Evolutionary conservation across 1,140 invertebrate genomes (phyloP).

Genomic region (Lasaia peninsularis): DNA sequence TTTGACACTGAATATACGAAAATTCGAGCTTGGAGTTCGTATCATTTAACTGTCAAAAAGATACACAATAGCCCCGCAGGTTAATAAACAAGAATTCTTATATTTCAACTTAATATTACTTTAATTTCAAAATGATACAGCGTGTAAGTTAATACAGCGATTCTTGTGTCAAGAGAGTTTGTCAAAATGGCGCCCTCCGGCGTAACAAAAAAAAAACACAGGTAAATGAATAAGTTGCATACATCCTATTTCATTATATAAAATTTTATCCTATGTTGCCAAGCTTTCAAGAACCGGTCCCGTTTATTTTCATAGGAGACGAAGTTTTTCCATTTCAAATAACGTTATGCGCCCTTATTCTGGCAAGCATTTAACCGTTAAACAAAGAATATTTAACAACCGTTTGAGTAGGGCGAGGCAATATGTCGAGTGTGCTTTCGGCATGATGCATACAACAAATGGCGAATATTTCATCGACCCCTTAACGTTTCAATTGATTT

Average conservation of each 20-base stretch:
- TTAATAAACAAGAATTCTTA: slow-evolving; percentile 42
- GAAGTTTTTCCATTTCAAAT: slow-evolving; percentile 67
- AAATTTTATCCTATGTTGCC: too few relatives aligned
- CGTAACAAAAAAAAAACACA: too few relatives aligned
- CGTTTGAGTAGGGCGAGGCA: slow-evolving; percentile 53
- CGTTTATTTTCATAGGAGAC: slow-evolving; percentile 56
- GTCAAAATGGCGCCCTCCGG: too few relatives aligned
- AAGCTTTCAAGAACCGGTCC: slow-evolving; percentile 28
- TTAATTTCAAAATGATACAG: too few relatives aligned
- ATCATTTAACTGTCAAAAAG: too few relatives aligned
- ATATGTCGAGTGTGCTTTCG: slow-evolving; percentile 68
- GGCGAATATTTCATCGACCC: slow-evolving; percentile 32
- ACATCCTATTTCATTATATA: too few relatives aligned
- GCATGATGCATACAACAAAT: slow-evolving; percentile 61
- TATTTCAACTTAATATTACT: slow-evolving; percentile 34
- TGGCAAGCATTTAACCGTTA: slow-evolving; percentile 35
- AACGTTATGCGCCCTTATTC: slow-evolving; percentile 66
- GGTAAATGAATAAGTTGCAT: too few relatives aligned
- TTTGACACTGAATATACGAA: slow-evolving; percentile 41
- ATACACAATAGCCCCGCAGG: too few relatives aligned
- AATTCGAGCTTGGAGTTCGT: too few relatives aligned
- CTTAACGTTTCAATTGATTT: slow-evolving; percentile 30
- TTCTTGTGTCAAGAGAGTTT: too few relatives aligned
- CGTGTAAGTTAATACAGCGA: too few relatives aligned
- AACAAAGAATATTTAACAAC: slow-evolving; percentile 73